Evolutionary conservation across 2,797 vertebrate species (phyloP).

Genomic region (Picus viridis): DNA sequence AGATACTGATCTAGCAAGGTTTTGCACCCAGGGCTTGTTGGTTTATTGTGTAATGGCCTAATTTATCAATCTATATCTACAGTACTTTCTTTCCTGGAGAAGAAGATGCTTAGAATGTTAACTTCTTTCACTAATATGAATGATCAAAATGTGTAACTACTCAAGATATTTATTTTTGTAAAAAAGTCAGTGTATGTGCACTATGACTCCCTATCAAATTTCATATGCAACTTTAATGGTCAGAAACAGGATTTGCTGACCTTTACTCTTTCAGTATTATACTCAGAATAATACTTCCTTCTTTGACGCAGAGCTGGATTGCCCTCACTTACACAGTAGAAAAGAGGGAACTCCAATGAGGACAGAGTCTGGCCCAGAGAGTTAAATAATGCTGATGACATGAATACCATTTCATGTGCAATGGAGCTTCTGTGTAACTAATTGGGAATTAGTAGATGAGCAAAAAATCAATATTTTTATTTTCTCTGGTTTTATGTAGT

Average conservation of each 20-base stretch:
- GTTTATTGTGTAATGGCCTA: background rate
- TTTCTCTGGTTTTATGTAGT: background rate
- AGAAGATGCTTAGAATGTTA: background rate
- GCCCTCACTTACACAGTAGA: background rate
- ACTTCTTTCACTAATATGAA: background rate
- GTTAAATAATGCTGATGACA: background rate
- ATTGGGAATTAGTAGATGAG: background rate
- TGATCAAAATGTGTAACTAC: background rate
- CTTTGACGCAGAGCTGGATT: background rate
- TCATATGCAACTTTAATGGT: background rate
- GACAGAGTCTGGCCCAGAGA: background rate
- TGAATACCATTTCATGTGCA: background rate
- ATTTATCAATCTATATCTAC: background rate
- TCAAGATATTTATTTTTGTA: background rate
- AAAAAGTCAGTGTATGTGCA: background rate
- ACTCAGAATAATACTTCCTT: background rate
- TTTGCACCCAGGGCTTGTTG: background rate
- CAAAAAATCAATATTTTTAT: background rate
- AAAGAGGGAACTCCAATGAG: background rate
- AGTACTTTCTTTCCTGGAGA: background rate
- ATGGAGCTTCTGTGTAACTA: background rate
- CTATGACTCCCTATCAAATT: background rate
- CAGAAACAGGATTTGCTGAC: constrained; percentile 12
- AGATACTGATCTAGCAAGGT: background rate
- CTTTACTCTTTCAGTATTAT: background rate